These are phyloP conservation scores for Apodemia duryi DNA, from an alignment of 2,888 invertebrate species.

Conservation along the genomic window DNA sequence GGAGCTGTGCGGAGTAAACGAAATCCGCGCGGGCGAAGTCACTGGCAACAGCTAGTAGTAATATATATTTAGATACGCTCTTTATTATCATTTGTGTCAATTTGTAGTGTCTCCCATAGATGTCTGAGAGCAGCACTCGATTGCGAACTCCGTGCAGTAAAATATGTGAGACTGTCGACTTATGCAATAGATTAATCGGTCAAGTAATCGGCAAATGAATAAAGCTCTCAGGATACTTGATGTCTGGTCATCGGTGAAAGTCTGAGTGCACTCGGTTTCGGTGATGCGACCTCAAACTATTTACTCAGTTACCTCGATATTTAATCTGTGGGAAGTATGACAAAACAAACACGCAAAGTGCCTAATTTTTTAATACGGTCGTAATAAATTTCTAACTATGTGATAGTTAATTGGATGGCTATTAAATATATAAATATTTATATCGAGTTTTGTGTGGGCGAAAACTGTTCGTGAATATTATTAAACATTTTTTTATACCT, in stretches of 20 bases:
- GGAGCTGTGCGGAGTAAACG: too few species aligned
- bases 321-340: conserved; percentile 5
- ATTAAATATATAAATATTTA: too few species aligned
- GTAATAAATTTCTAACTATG: too few species aligned
- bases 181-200: conserved; percentile 10
- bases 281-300: conserved; percentile 10
- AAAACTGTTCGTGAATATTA: too few species aligned
- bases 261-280: not conserved
- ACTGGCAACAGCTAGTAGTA: too few species aligned
- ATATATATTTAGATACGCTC: too few species aligned
- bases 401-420: too few species aligned
- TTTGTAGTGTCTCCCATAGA: not conserved
- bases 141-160: not conserved
- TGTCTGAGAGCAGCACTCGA: not conserved
- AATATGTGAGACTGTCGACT: not conserved
- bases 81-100: not conserved
- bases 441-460: too few species aligned
- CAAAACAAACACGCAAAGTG: not conserved
- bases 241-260: conserved; percentile 8
- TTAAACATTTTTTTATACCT: too few species aligned
- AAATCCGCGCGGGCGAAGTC: too few species aligned
- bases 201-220: conserved; percentile 11
- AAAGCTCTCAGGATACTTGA: not conserved
- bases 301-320: conserved; percentile 9
- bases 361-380: too few species aligned